A percentile compares a stretch with the other conserved stretches of the same genome.
phyloP scores from a whole-genome alignment of 2,888 invertebrate species.

The Plutella xylostella region DNA sequence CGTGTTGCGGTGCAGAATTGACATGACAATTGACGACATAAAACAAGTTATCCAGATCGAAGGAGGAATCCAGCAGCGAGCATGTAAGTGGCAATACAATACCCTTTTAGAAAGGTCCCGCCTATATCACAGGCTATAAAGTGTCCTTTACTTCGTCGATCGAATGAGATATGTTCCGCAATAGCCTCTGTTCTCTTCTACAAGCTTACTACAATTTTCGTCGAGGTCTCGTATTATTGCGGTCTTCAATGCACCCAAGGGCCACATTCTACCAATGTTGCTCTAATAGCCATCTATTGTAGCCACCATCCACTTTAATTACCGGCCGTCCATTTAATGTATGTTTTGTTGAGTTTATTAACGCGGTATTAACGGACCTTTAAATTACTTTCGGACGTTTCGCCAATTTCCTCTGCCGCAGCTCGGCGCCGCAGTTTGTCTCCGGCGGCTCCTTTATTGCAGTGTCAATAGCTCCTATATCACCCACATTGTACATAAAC shows the following conservation, averaged over 20 bases:
- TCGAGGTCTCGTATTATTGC: neutral
- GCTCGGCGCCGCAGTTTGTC: too few species aligned
- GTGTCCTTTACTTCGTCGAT: slow-evolving; percentile 1
- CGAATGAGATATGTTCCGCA: slow-evolving; percentile 10
- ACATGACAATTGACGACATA: too few species aligned
- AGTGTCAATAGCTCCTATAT: too few species aligned
- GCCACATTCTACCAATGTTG: slow-evolving; percentile 33
- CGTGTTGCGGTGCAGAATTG: too few species aligned
- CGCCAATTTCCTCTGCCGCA: too few species aligned
- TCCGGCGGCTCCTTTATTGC: too few species aligned
- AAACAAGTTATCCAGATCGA: too few species aligned
- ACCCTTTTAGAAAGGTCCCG: slow-evolving; percentile 7
- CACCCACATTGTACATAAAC: too few species aligned
- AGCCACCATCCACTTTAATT: slow-evolving; percentile 31
- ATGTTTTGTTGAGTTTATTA: neutral
- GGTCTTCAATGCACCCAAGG: slow-evolving; percentile 31
- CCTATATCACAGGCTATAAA: slow-evolving; percentile 2
- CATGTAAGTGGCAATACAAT: too few species aligned
- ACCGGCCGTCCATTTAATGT: slow-evolving; percentile 18
- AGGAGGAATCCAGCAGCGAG: too few species aligned
- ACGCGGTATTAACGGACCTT: too few species aligned
- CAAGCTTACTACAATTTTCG: neutral
- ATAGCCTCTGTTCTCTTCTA: neutral
- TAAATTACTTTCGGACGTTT: too few species aligned
- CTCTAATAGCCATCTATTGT: slow-evolving; percentile 52